Evolutionary conservation across 1,140 invertebrate species (phyloP).

Genomic region (Pachyrhynchus sulphureomaculatus): DNA sequence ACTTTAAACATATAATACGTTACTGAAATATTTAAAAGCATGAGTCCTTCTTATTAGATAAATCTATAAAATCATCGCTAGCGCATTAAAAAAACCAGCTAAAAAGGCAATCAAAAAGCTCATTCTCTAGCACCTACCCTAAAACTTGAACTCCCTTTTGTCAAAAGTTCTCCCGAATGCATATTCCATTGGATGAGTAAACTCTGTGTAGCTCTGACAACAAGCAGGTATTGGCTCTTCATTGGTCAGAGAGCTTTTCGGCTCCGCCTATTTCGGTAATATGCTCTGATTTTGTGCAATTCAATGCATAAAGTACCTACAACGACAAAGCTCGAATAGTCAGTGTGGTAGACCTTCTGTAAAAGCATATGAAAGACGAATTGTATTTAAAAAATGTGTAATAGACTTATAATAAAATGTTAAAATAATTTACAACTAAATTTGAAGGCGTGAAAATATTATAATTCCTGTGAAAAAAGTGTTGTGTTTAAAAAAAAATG

Average conservation of each 20-base stretch:
- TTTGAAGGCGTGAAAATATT: no score
- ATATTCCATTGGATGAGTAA: not conserved
- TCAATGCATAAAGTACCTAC: not conserved
- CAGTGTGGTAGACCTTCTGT: not conserved
- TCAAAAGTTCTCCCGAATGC: not conserved
- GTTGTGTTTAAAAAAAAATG: slow-evolving; percentile 38
- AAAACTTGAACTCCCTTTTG: not conserved
- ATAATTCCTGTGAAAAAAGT: no score
- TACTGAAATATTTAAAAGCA: no score
- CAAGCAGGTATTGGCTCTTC: not conserved
- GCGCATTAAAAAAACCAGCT: not conserved
- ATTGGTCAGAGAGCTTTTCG: slow-evolving; percentile 21
- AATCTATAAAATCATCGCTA: no score
- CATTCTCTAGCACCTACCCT: slow-evolving; percentile 7
- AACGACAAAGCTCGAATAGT: not conserved
- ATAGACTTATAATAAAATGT: no score
- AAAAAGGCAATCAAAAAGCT: not conserved
- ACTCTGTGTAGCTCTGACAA: slow-evolving; percentile 8
- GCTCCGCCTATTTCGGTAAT: slow-evolving; percentile 17
- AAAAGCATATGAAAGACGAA: not conserved
- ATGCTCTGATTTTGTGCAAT: slow-evolving; percentile 19
- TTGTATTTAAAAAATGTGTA: no score
- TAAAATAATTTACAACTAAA: no score
- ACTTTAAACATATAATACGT: no score
- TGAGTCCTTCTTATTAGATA: no score